Conservation (phyloP, 2,797 vertebrate species). For the Gallinago stenura region DNA sequence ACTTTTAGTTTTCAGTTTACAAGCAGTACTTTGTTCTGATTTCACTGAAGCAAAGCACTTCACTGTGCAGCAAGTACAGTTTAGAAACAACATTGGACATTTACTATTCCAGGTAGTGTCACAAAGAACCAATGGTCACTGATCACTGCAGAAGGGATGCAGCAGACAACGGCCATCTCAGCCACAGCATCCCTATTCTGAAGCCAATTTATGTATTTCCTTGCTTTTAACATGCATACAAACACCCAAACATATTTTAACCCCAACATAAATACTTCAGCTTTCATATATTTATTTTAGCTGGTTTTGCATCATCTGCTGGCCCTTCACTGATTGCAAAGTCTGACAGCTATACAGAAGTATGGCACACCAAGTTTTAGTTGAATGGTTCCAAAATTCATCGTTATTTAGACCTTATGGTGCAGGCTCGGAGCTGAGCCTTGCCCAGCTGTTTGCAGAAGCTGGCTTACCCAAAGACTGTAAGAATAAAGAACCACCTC, state of each 20-base stretch:
- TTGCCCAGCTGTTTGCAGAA: not conserved
- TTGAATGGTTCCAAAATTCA: not conserved
- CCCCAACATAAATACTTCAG: not conserved
- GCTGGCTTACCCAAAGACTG: not conserved
- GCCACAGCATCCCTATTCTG: not conserved
- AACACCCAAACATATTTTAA: not conserved
- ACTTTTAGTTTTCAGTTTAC: not conserved
- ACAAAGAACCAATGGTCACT: not conserved
- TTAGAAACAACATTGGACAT: not conserved
- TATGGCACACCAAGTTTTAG: not conserved
- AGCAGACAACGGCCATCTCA: not conserved
- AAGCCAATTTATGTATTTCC: not conserved
- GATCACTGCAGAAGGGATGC: not conserved
- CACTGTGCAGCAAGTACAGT: not conserved
- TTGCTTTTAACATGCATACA: not conserved
- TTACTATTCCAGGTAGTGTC: not conserved
- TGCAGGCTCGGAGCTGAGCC: not conserved
- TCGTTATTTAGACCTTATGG: not conserved
- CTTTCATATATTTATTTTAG: not conserved
- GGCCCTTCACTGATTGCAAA: not conserved
- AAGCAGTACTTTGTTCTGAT: not conserved
- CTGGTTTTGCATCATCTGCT: not conserved
- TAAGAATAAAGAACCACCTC: not conserved
- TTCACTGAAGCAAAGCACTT: not conserved
- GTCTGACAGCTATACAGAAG: not conserved